These are phyloP conservation scores for Virgularia gustaviana DNA, from an alignment of 92 coral and sea anemone genomes.

Conservation along the genomic window DNA sequence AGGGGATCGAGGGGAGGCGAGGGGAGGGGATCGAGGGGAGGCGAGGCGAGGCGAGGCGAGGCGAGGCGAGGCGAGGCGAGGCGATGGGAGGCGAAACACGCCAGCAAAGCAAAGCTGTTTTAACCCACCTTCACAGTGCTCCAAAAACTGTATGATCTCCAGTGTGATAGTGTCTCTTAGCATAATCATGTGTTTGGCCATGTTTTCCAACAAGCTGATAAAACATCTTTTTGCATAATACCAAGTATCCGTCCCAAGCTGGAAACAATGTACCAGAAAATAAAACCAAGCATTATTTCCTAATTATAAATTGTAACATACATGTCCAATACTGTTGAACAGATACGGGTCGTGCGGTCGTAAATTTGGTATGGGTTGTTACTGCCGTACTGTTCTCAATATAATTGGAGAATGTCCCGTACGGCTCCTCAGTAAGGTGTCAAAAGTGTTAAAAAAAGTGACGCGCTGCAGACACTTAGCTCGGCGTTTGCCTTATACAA, in stretches of 20 bases:
- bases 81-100: background rate
- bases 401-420: too few species aligned
- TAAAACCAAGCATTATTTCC: background rate
- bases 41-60: background rate
- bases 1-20: background rate
- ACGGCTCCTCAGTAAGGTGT: too few species aligned
- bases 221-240: conserved; percentile 96
- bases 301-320: too few species aligned
- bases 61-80: background rate
- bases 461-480: too few species aligned
- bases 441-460: too few species aligned
- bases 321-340: too few species aligned
- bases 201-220: conserved; percentile 82
- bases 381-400: too few species aligned
- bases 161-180: conserved; percentile 84
- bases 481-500: too few species aligned
- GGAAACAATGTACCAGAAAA: background rate
- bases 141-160: conserved; percentile 89
- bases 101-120: background rate
- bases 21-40: background rate
- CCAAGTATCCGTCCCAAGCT: conserved; percentile 99
- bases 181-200: conserved; percentile 99
- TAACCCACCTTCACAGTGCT: conserved; percentile 89
- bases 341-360: background rate
- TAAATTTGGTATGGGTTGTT: too few species aligned